Evolutionary conservation across 2,888 invertebrate species (phyloP), one percentile per base, ranked within the genome.

Genomic region (Melolontha melolontha): DNA sequence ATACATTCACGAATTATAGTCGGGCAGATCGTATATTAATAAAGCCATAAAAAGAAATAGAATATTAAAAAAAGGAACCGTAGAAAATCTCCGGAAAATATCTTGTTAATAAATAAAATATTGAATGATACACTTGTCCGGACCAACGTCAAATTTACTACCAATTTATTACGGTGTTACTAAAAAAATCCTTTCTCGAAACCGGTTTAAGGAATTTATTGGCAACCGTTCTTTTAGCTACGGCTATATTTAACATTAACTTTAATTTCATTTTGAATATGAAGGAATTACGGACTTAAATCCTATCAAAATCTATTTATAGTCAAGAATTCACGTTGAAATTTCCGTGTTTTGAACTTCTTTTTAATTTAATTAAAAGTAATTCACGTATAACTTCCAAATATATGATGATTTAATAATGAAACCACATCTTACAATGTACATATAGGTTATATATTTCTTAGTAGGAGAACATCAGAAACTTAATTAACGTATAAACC

Each of bases 61-160:
- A 44, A 29, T 40, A 8, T 22, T 22, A 44, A 29, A 59, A 44
- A 22, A 22, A 17, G 10, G 5, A 22, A 41, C 29, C 42, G 34
- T 44, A 44, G 44, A 29, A 29, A 42, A 59, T 29, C 44, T 44
- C 12, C n/a, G 44, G 44, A 47, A 59, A 59, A 59, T 59, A 40
- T 44, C 29, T 29, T 12, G 44, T 27, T 44, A 44, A 59, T 59
- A 59, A 59, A 59, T 59, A 59, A 57, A 59, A 59, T 44, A 44
- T 59, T 59, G 14, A 44, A 42, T 41, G 55, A 44, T 59, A 54
- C 54, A 54, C 54, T 54, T 54, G 39, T 40, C 54, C 39, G 39
- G 34, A 14, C 44, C 44, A 59, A 59, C 44, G 44, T 41, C 55
- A 55, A 55, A 59, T 59, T 59, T 59, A 59, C 59, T 59, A 40